Percentiles rank a stretch among this genome's conserved stretches.
phyloP scores from a whole-genome alignment of 2,888 invertebrate genomes.

The Esperia sulphurella region DNA sequence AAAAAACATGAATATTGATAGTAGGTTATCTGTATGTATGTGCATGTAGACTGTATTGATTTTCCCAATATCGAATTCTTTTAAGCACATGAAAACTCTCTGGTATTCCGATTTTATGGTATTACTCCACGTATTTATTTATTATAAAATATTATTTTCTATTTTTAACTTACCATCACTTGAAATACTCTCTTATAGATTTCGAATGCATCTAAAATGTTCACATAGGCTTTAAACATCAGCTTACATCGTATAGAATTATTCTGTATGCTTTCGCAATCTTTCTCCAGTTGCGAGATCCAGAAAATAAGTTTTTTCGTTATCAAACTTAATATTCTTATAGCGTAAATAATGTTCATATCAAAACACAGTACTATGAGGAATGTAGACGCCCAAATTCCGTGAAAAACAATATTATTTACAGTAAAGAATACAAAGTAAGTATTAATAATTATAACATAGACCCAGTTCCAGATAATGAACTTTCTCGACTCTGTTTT shows the following conservation, averaged over 20 bases:
- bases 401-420: no score
- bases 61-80: no score
- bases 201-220: conserved; percentile 11
- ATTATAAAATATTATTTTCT: no score
- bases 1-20: no score
- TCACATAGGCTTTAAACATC: conserved; percentile 5
- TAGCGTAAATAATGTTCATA: background rate
- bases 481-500: background rate
- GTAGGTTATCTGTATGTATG: no score
- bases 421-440: background rate
- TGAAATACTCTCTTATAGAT: conserved; percentile 7
- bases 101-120: no score
- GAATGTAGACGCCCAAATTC: background rate
- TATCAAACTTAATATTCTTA: background rate
- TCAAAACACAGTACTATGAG: background rate
- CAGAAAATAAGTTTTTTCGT: background rate
- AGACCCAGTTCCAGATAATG: background rate
- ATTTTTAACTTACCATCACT: conserved; percentile 7
- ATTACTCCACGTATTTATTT: no score
- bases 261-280: background rate
- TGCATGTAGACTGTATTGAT: no score
- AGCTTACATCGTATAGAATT: no score
- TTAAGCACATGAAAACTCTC: no score
- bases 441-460: background rate
- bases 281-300: background rate